These are phyloP conservation scores for Monopterus albus DNA, from an alignment of 2,113 vertebrate species.

Conservation along the genomic window DNA sequence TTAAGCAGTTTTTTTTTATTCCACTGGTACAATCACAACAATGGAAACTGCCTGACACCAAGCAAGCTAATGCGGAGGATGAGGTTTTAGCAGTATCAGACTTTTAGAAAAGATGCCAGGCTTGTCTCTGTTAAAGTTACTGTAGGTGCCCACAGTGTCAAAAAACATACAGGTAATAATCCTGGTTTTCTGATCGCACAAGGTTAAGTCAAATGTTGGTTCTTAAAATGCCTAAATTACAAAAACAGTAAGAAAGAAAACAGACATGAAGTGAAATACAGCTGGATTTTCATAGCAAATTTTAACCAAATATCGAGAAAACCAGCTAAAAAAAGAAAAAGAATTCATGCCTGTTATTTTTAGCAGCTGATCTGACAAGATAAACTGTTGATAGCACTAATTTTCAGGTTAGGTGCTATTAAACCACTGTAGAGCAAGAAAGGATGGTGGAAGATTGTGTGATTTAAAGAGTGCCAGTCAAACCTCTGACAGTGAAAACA, in stretches of 20 bases:
- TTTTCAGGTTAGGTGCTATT: too few species aligned
- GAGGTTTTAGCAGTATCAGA: slow-evolving; percentile 15
- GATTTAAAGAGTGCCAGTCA: too few species aligned
- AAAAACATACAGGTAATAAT: not conserved
- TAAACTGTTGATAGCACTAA: too few species aligned
- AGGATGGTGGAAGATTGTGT: too few species aligned
- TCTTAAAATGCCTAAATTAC: not conserved
- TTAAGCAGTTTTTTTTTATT: slow-evolving; percentile 60
- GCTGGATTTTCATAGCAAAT: too few species aligned
- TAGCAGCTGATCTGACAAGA: too few species aligned
- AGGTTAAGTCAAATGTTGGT: not conserved
- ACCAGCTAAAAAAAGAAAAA: too few species aligned
- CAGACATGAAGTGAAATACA: too few species aligned
- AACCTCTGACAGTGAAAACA: too few species aligned
- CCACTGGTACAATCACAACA: slow-evolving; percentile 39
- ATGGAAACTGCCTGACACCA: slow-evolving; percentile 4
- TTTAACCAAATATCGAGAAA: too few species aligned
- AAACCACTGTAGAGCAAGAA: too few species aligned
- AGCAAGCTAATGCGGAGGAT: slow-evolving; percentile 17
- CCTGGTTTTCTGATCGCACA: not conserved
- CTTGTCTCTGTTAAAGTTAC: not conserved
- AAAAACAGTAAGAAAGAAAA: not conserved
- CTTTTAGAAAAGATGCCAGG: slow-evolving; percentile 4
- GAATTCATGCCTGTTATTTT: too few species aligned
- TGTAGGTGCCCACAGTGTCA: not conserved